These are phyloP conservation scores for Ophraella communa DNA, from an alignment of 2,888 invertebrate genomes.

Conservation along the genomic window DNA sequence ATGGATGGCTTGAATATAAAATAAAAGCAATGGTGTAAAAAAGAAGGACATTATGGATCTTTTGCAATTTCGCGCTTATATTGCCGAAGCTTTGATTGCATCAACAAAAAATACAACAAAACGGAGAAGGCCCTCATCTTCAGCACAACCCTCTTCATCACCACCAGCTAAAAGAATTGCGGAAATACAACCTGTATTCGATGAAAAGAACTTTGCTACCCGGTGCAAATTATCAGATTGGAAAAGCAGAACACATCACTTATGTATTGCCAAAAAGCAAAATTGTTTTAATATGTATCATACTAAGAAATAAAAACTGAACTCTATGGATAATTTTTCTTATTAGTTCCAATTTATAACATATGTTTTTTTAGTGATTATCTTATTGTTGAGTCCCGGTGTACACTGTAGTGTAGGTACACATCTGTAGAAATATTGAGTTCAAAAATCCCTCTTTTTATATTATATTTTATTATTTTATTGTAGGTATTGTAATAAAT, in stretches of 20 bases:
- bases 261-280: slow-evolving; percentile 13
- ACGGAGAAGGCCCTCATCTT: slow-evolving; percentile 9
- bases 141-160: too few relatives aligned
- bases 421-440: too few relatives aligned
- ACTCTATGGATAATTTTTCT: background rate
- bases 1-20: slow-evolving; percentile 19
- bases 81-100: slow-evolving; percentile 14
- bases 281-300: slow-evolving; percentile 7
- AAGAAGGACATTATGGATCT: slow-evolving; percentile 15
- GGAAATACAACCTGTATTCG: slow-evolving; percentile 14
- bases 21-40: background rate
- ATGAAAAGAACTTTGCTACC: slow-evolving; percentile 18
- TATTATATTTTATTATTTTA: too few relatives aligned
- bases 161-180: too few relatives aligned
- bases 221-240: slow-evolving; percentile 17
- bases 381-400: background rate
- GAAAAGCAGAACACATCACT: slow-evolving; percentile 14
- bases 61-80: slow-evolving; percentile 18
- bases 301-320: too few relatives aligned
- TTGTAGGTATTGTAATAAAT: too few relatives aligned
- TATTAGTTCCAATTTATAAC: too few relatives aligned
- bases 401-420: background rate
- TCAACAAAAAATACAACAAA: too few relatives aligned
- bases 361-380: background rate
- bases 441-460: too few relatives aligned